These are phyloP conservation scores for Crypturellus tataupa DNA, from an alignment of 2,797 vertebrate genomes.

Conservation along the genomic window DNA sequence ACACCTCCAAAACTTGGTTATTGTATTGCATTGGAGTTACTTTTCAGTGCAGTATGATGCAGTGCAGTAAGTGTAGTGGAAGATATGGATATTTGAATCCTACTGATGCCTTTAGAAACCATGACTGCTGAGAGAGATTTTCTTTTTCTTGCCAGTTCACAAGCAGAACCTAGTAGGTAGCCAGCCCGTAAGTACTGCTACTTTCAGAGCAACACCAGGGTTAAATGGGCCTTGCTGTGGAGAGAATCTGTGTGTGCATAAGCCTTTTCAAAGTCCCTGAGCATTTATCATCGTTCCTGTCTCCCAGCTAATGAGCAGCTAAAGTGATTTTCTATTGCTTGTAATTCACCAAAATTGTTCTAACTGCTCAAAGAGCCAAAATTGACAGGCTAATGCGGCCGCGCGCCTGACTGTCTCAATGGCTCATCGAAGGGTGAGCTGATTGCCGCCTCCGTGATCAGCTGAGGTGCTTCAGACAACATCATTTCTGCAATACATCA, in stretches of 20 bases:
- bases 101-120: not conserved
- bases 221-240: conserved; percentile 42
- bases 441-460: conserved; percentile 76
- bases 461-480: conserved; percentile 76
- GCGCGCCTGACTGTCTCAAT: conserved; percentile 68
- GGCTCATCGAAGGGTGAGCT: conserved; percentile 73
- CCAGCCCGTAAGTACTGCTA: not conserved
- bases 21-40: conserved; percentile 1
- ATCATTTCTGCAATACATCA: conserved; percentile 73
- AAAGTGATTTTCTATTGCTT: conserved; percentile 83
- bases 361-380: conserved; percentile 78
- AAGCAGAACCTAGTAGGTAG: not conserved
- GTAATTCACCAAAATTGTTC: conserved; percentile 82
- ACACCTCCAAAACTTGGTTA: conserved; percentile 8
- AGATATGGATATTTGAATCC: not conserved
- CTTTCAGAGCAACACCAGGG: not conserved
- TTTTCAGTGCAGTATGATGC: not conserved
- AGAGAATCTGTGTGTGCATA: conserved; percentile 9
- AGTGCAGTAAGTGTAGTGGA: not conserved
- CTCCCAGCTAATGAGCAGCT: conserved; percentile 78
- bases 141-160: not conserved
- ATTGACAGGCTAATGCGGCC: conserved; percentile 78
- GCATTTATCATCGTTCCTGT: conserved; percentile 74
- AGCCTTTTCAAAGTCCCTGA: conserved; percentile 50
- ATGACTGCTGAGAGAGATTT: not conserved